Evolutionary conservation across 2,888 invertebrate species (phyloP), one percentile per base, ranked within the genome.

Genomic region (Ormyrus rosae): DNA sequence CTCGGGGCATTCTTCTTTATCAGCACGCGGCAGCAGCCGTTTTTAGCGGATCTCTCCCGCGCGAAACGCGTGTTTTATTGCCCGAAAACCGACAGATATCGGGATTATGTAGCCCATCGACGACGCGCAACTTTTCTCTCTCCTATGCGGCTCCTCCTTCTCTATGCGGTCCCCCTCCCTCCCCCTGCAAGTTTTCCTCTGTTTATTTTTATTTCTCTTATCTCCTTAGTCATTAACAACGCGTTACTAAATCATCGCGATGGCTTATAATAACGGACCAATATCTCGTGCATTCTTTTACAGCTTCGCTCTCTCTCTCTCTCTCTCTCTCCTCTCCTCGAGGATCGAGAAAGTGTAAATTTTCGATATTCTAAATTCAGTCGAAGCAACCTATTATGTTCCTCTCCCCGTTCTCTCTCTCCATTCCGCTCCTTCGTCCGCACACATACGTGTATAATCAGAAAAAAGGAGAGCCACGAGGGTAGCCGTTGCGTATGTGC

Each of bases 11-110:
- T 86, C 85, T 87, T 84, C 88, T 90, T 90, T 91, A 90, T 90
- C 90, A 88, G 86, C 82, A 78, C 81, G 84, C 85, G 86, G 86
- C 89, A 87, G 87, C 86, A 86, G 84, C 87, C 79, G 73, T 79
- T 81, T 81, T 79, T 88, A 85, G 84, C 84, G 83, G 81, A 83
- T 83, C 82, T 72, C 82, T 81, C 83, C 84, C 83, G 84, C 84
- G 86, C 86, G 86, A 86, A 86, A 87, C 87, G 88, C 92, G 92
- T 92, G 92, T 92, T 93, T 93, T 92, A 93, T 93, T 92, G 92
- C 91, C 91, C 92, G 92, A 93, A 92, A 93, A 92, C 92, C 92
- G 91, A 91, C 91, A 92, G 92, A 93, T 93, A 93, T 92, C 90
- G 89, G 90, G 90, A 90, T 91, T 90, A 91, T 89, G 88, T 85